These are phyloP conservation scores for Calameuta pallipes DNA, from an alignment of 2,888 invertebrate species.

Conservation along the genomic window DNA sequence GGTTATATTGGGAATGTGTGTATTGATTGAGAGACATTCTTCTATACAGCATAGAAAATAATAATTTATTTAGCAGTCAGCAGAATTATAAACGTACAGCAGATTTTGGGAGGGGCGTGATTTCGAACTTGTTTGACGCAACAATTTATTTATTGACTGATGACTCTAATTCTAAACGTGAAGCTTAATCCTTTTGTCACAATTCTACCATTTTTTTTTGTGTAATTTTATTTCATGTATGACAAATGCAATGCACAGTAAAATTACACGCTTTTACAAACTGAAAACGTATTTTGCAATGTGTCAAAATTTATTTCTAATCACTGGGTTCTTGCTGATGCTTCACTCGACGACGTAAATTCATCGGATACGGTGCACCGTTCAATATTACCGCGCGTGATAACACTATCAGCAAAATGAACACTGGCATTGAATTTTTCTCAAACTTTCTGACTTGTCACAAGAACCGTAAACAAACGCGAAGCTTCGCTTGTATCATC, in stretches of 20 bases:
- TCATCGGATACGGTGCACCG: not conserved
- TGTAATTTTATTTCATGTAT: not conserved
- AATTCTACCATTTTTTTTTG: not conserved
- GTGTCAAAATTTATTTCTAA: not conserved
- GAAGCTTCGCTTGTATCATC: not conserved
- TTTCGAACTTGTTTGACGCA: not conserved
- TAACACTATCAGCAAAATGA: not conserved
- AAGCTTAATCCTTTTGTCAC: not conserved
- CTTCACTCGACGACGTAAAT: not conserved
- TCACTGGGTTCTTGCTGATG: not conserved
- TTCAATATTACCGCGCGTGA: not conserved
- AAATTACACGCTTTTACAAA: not conserved
- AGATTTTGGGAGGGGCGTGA: conserved; percentile 17
- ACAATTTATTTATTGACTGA: not conserved
- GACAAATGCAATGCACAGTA: not conserved
- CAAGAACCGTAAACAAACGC: not conserved
- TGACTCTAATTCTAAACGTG: not conserved
- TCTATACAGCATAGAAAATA: conserved; percentile 60
- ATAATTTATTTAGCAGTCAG: conserved; percentile 63
- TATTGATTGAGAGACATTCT: conserved; percentile 12
- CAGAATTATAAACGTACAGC: conserved; percentile 53
- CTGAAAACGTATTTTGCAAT: not conserved
- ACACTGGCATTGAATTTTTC: not conserved
- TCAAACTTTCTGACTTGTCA: not conserved
- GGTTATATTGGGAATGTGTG: not conserved